Evolutionary conservation across 2,888 invertebrate species (phyloP), one percentile per base, ranked within the genome.

Genomic region (Gerris lacustris): DNA sequence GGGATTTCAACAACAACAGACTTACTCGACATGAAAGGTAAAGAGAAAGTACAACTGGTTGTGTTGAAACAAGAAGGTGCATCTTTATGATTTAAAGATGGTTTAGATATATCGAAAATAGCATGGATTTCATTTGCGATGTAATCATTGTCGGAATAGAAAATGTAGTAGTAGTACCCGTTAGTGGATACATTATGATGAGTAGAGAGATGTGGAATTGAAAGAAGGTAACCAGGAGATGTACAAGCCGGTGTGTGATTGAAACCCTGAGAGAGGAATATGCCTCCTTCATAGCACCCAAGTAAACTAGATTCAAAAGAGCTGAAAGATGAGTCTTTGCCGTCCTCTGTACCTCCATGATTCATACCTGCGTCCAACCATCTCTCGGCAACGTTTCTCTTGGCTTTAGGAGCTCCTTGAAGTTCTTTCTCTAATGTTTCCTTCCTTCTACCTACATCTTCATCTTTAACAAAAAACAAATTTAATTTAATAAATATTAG

Each of bases 121-220:
- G 89, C 90, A 80, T 92, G 89, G 76, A 93, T 89, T 78, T 90
- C 88, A 80, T 92, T 93, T 67, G 83, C 85, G 9, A 89, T 87
- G 76, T 87, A 82, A 79, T 91, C 92, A 81, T 92, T 92, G 79
- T 93, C 91, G 77, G 91, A 92, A 78, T 92, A 92, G 81, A 93
- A 92, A 76, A 93, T 91, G 77, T 92, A 93, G 81, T 93, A 93
- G 79, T 92, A 93, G 81, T 92, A 92, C 6, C 92, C 92, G 78
- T 91, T 89, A 69, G 86, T 83, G 62, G 84, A 82, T 44, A 92
- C 88, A 75, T 90, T 86, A 77, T 92, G 91, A 71, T 84, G 85
- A 0, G 86, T 84, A 73, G 86, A 82, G 82, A 90, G 87, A 74
- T 88, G 88, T 44, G 86, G 86, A 6, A 86, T 86, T 5, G 76